Evolutionary conservation across 2,888 invertebrate species (phyloP).

Genomic region (Stenodema calcarata): DNA sequence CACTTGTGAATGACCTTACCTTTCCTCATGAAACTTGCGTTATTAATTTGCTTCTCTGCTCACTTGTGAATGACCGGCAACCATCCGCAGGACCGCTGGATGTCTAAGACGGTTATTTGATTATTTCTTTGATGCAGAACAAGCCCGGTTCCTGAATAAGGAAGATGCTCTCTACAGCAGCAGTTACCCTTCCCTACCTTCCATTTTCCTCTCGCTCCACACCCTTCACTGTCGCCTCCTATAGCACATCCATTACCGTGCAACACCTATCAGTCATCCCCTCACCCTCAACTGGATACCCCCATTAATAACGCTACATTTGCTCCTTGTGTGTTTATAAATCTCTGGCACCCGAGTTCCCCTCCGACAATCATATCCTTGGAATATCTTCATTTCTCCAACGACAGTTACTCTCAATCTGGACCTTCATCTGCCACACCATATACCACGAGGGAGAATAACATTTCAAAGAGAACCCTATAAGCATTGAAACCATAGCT

Average conservation of each 20-base stretch:
- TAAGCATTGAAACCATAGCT: too few relatives aligned
- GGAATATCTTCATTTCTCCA: conserved; percentile 12
- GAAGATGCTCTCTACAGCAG: background rate
- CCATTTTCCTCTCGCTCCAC: background rate
- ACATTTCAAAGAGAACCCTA: background rate
- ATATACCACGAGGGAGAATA: background rate
- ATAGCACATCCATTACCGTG: conserved; percentile 25
- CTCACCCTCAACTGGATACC: background rate
- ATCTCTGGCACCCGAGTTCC: conserved; percentile 11
- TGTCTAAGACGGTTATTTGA: too few relatives aligned
- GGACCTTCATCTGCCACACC: background rate
- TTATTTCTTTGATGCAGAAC: background rate
- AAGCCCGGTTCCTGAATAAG: background rate
- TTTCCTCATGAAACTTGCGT: too few relatives aligned
- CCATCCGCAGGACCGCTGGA: too few relatives aligned
- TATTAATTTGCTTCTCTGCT: too few relatives aligned
- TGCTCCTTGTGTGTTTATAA: conserved; percentile 36
- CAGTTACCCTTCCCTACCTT: background rate
- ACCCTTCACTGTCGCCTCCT: background rate
- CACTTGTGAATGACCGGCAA: too few relatives aligned
- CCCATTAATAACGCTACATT: conserved; percentile 35
- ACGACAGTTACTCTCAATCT: background rate
- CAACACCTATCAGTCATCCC: conserved; percentile 29
- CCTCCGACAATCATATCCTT: conserved; percentile 27
- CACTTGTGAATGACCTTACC: too few relatives aligned